These are phyloP conservation scores for Paracanthobrama guichenoti DNA, from an alignment of 2,113 vertebrate genomes.

Conservation along the genomic window DNA sequence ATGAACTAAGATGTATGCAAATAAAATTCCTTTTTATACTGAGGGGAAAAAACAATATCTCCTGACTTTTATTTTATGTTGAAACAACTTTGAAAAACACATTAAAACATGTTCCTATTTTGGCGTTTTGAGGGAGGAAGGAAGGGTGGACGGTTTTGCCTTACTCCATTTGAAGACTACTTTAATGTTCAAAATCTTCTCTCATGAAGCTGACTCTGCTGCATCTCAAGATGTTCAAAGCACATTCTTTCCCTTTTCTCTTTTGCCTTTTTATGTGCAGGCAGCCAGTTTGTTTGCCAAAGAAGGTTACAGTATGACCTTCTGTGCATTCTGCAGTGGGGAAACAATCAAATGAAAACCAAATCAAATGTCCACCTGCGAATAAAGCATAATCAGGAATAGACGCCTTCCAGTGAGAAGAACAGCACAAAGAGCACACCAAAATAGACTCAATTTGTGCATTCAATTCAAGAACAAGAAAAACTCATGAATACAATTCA, in stretches of 20 bases:
- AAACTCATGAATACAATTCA: conserved; percentile 54
- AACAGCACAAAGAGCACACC: not conserved
- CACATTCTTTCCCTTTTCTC: not conserved
- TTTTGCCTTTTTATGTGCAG: conserved; percentile 43
- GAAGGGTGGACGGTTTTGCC: not conserved
- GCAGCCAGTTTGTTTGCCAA: conserved; percentile 41
- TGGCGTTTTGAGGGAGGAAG: not conserved
- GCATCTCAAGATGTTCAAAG: conserved; percentile 7
- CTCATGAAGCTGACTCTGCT: not conserved
- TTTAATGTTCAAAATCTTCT: conserved; percentile 21
- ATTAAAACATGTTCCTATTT: not conserved
- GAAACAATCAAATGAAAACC: conserved; percentile 56
- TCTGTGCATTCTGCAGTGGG: conserved; percentile 32
- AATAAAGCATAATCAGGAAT: conserved; percentile 44
- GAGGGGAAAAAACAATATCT: not conserved
- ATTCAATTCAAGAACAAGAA: conserved; percentile 26
- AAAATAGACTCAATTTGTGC: conserved; percentile 27
- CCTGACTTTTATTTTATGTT: conserved; percentile 28
- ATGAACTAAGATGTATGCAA: not conserved
- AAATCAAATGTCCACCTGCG: conserved; percentile 44
- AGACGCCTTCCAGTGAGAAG: conserved; percentile 18
- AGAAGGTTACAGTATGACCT: conserved; percentile 43
- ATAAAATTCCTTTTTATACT: not conserved
- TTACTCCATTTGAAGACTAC: not conserved
- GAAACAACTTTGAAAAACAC: conserved; percentile 28